Conservation (phyloP, 2,888 invertebrate genomes). For the Halocaridina rubra region DNA sequence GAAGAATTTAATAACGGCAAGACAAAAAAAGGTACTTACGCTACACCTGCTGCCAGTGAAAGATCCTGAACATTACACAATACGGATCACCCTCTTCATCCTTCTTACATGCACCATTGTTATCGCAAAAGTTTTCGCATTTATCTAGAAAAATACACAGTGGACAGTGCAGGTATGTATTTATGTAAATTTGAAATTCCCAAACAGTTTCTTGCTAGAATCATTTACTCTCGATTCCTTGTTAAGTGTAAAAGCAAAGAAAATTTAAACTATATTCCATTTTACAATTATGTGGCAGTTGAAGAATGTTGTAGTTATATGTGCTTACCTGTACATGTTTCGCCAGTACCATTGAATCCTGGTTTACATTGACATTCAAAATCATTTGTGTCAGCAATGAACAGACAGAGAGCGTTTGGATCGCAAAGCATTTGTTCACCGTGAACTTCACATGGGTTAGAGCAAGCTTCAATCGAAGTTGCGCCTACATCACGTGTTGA, state of each 20-base stretch:
- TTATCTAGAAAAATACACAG: too few species aligned
- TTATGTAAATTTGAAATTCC: too few species aligned
- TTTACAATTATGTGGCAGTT: too few species aligned
- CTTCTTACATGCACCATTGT: constrained; percentile 81
- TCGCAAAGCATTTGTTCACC: constrained; percentile 85
- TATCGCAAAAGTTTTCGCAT: constrained; percentile 87
- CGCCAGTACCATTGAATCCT: constrained; percentile 90
- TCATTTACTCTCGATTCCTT: too few species aligned
- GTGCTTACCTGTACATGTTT: constrained; percentile 71
- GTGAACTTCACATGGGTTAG: constrained; percentile 88
- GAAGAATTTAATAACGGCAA: too few species aligned
- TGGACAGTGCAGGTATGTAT: too few species aligned
- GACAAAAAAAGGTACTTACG: constrained; percentile 32
- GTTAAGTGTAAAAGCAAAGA: too few species aligned
- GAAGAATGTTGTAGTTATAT: too few species aligned
- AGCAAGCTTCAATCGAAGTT: constrained; percentile 83
- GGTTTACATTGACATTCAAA: constrained; percentile 93
- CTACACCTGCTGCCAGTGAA: constrained; percentile 89
- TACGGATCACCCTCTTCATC: constrained; percentile 83
- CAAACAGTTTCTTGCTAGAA: too few species aligned
- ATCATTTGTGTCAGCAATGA: constrained; percentile 80
- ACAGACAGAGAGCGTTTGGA: constrained; percentile 85
- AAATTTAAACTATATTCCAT: too few species aligned
- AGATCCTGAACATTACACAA: constrained; percentile 90
- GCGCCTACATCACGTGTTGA: constrained; percentile 75